phyloP scores from a whole-genome alignment of 2,113 vertebrate genomes.

The Limanda limanda region DNA sequence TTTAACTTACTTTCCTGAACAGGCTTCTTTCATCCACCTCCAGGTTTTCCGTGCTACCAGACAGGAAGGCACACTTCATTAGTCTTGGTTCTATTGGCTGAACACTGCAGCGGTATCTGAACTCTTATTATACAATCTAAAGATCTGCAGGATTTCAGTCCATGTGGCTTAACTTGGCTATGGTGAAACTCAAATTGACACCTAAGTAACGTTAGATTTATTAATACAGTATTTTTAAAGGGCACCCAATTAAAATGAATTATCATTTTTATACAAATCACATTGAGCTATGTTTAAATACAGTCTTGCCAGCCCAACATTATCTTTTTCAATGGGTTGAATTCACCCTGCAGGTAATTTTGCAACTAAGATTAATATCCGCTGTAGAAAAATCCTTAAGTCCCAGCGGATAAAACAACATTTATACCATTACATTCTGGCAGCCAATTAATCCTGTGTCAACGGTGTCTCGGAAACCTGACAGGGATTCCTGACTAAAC shows the following conservation, averaged over 20 bases:
- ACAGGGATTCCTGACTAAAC: conserved; percentile 60
- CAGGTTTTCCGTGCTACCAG: conserved; percentile 68
- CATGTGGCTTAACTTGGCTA: background rate
- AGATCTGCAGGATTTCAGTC: background rate
- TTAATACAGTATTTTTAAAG: background rate
- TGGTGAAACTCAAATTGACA: conserved; percentile 1
- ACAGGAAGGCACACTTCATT: conserved; percentile 50
- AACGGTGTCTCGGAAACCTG: conserved; percentile 43
- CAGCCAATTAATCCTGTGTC: conserved; percentile 52
- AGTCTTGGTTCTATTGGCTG: background rate
- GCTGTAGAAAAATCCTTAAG: background rate
- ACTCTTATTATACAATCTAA: background rate
- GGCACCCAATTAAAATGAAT: background rate
- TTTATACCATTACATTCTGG: conserved; percentile 39
- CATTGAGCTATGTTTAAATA: background rate
- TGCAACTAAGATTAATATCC: too few relatives aligned
- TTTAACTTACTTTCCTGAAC: conserved; percentile 74
- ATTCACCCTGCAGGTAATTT: conserved; percentile 5
- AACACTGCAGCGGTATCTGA: background rate
- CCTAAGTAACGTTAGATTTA: background rate
- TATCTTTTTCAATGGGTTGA: background rate
- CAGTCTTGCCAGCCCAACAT: background rate
- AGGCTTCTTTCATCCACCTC: conserved; percentile 66
- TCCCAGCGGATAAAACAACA: conserved; percentile 60
- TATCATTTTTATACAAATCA: background rate